phyloP scores from a whole-genome alignment of 2,113 vertebrate species.

The Piprites chloris region DNA sequence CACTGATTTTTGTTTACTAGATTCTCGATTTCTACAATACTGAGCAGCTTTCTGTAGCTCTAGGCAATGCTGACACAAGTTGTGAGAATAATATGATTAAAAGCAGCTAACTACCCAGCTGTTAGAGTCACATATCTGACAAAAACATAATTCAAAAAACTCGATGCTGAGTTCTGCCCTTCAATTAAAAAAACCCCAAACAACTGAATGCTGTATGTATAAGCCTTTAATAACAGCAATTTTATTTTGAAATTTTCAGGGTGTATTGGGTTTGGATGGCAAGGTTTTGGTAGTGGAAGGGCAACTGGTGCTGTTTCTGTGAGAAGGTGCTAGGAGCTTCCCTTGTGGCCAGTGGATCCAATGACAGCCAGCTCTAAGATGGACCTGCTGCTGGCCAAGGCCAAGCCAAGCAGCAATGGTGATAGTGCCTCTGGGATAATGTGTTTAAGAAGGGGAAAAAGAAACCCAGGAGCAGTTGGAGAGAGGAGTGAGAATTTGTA shows the following conservation, averaged over 20 bases:
- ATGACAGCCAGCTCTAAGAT: not conserved
- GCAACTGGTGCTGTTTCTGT: not conserved
- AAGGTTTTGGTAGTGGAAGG: not conserved
- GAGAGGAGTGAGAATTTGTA: not conserved
- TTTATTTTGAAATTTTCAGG: not conserved
- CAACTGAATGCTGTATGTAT: not conserved
- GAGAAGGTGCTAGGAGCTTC: not conserved
- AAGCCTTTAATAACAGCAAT: not conserved
- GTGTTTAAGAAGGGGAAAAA: not conserved
- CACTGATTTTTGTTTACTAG: not conserved
- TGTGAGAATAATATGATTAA: slow-evolving; percentile 24
- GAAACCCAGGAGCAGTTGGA: not conserved
- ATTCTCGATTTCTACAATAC: not conserved
- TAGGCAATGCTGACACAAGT: slow-evolving; percentile 33
- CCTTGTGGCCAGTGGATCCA: not conserved
- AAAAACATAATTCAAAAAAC: not conserved
- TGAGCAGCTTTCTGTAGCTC: slow-evolving; percentile 18
- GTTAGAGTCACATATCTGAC: not conserved
- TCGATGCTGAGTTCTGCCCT: not conserved
- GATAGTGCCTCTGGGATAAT: not conserved
- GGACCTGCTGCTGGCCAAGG: not conserved
- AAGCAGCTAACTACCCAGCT: slow-evolving; percentile 4
- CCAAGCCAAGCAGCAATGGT: not conserved
- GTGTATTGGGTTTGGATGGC: not conserved
- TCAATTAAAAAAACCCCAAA: not conserved